Conservation (phyloP, 2,888 invertebrate species). For the Caenorhabditis sp. region DNA sequence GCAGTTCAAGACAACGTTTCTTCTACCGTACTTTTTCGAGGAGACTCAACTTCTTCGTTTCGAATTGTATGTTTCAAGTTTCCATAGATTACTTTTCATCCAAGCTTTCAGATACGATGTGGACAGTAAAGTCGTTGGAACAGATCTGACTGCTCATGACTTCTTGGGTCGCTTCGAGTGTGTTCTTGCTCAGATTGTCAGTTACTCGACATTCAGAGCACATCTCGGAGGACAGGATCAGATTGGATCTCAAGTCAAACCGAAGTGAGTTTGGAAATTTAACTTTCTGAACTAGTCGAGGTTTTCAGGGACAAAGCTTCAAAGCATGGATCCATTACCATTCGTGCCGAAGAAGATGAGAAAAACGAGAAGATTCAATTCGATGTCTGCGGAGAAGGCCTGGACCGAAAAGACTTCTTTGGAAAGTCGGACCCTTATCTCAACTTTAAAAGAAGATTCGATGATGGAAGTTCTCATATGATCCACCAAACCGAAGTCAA, state of each 20-base stretch:
- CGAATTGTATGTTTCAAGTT: constrained; percentile 73
- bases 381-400: constrained; percentile 52
- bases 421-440: constrained; percentile 81
- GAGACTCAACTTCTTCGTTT: constrained; percentile 78
- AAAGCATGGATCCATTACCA: constrained; percentile 71
- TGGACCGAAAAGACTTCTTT: constrained; percentile 80
- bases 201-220: constrained; percentile 62
- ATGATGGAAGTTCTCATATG: constrained; percentile 76
- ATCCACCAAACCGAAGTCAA: constrained; percentile 85
- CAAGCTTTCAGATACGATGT: constrained; percentile 78
- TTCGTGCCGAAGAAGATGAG: constrained; percentile 78
- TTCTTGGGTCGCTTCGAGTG: constrained; percentile 86
- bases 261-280: constrained; percentile 32
- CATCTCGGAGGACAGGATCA: constrained; percentile 41
- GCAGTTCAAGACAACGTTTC: constrained; percentile 76
- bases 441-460: constrained; percentile 76
- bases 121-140: constrained; percentile 65
- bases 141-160: constrained; percentile 82
- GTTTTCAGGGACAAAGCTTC: constrained; percentile 68
- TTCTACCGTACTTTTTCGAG: constrained; percentile 80
- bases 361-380: constrained; percentile 66
- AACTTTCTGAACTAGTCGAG: neutral
- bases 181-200: constrained; percentile 86
- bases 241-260: constrained; percentile 42
- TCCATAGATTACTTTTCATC: neutral